phyloP scores from a whole-genome alignment of 2,888 invertebrate species.

The Pterobdella sp. region DNA sequence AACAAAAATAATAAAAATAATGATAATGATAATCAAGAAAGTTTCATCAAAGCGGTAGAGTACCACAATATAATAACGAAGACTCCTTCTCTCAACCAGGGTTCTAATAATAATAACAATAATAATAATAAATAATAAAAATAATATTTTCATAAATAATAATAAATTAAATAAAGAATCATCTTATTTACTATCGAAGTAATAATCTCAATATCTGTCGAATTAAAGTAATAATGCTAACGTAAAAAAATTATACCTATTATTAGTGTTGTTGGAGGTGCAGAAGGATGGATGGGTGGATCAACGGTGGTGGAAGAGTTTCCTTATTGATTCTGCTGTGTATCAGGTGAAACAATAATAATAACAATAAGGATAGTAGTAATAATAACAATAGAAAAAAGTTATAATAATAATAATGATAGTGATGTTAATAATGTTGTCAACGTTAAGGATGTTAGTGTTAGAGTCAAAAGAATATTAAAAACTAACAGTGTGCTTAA shows the following conservation, averaged over 20 bases:
- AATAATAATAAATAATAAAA: neutral
- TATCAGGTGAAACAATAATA: neutral
- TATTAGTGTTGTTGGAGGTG: too few relatives aligned
- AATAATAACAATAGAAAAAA: neutral
- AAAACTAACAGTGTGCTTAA: too few relatives aligned
- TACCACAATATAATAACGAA: neutral
- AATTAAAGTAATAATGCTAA: too few relatives aligned
- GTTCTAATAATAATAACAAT: neutral
- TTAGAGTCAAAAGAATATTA: too few relatives aligned
- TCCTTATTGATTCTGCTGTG: neutral
- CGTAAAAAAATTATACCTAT: too few relatives aligned
- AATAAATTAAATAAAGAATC: too few relatives aligned
- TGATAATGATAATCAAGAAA: neutral
- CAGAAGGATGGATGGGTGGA: neutral
- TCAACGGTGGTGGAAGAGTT: neutral
- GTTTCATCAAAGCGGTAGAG: neutral
- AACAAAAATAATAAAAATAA: constrained; percentile 3
- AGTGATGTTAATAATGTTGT: too few relatives aligned
- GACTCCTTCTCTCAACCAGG: neutral
- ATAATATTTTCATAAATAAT: neutral
- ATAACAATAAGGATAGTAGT: neutral
- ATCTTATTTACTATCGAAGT: too few relatives aligned
- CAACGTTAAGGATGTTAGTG: too few relatives aligned
- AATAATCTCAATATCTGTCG: too few relatives aligned
- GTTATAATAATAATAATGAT: neutral